Conservation (phyloP, 2,797 vertebrate genomes). For the Botia kubotai region DNA sequence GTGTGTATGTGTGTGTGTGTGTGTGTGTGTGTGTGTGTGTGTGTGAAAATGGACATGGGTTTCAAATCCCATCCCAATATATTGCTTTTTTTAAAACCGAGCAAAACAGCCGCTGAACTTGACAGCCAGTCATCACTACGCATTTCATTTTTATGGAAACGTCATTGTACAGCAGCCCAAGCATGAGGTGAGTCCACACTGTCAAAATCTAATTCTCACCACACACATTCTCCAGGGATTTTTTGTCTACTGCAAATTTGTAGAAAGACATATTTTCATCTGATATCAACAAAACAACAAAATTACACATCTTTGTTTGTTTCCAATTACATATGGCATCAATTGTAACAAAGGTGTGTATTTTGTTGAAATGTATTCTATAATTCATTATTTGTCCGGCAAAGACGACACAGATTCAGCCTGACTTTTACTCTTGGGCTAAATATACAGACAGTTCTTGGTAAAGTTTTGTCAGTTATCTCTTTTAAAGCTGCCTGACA, state of each 20-base stretch:
- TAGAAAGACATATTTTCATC: no score
- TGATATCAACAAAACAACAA: background rate
- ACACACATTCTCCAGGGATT: background rate
- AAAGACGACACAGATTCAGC: background rate
- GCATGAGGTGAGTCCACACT: background rate
- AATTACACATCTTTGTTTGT: background rate
- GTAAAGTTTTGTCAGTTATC: background rate
- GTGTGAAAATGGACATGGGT: background rate
- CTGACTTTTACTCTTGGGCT: background rate
- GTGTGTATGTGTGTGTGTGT: no score
- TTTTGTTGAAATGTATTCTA: no score
- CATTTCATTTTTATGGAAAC: background rate
- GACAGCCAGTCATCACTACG: background rate
- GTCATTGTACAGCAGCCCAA: background rate
- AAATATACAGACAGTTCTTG: background rate
- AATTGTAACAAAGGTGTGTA: background rate
- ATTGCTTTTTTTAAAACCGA: background rate
- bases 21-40: no score
- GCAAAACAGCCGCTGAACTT: background rate
- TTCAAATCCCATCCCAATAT: background rate
- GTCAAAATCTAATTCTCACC: background rate
- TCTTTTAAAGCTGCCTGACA: conserved; percentile 6
- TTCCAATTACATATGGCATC: background rate
- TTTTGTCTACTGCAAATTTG: no score
- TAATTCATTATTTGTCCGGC: no score